Percentiles rank a stretch among this genome's conserved stretches.
Evolutionary conservation across 2,888 invertebrate genomes (phyloP).

Genomic region (Diabrotica balteata): DNA sequence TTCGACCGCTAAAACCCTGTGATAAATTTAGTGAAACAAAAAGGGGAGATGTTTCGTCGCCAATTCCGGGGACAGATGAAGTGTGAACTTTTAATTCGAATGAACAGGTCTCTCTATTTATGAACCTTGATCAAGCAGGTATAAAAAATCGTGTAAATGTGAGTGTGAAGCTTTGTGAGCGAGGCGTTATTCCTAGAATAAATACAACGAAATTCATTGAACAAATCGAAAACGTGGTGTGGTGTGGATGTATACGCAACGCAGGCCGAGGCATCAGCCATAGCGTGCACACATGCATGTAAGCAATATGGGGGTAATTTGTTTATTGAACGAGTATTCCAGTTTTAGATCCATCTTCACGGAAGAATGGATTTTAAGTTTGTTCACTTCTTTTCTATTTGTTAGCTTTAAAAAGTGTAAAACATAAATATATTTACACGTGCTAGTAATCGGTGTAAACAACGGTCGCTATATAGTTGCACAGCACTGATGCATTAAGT

Average conservation of each 20-base stretch:
- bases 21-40: conserved; percentile 26
- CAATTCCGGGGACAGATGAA: conserved; percentile 23
- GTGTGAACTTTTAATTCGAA: conserved; percentile 32
- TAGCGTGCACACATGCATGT: conserved; percentile 33
- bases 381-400: no score
- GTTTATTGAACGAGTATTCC: neutral
- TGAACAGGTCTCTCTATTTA: conserved; percentile 24
- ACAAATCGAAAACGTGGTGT: conserved; percentile 20
- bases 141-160: conserved; percentile 40
- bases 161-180: conserved; percentile 18
- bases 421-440: no score
- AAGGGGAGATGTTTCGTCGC: conserved; percentile 23
- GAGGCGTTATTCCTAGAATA: conserved; percentile 22
- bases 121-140: conserved; percentile 41
- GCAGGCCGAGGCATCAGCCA: conserved; percentile 12
- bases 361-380: neutral
- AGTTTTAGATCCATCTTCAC: neutral
- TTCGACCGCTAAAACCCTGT: conserved; percentile 14
- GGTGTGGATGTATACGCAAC: conserved; percentile 24
- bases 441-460: no score
- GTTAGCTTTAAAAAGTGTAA: no score
- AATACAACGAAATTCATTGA: conserved; percentile 22
- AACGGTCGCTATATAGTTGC: no score
- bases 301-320: conserved; percentile 19
- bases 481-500: no score